Conservation (phyloP, 2,113 vertebrate species). For the Sebastes fasciatus region DNA sequence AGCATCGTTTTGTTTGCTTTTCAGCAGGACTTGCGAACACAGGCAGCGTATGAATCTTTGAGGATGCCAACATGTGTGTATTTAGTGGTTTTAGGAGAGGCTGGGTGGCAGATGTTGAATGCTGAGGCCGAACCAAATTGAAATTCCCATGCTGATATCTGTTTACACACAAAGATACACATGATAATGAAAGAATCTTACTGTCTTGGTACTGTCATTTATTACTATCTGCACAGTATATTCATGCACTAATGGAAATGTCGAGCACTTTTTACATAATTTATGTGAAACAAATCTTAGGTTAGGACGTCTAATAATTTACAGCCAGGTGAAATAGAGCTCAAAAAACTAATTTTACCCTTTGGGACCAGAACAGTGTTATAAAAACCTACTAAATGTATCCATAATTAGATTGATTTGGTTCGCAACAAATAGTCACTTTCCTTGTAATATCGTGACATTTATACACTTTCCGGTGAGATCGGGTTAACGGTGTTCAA, state of each 20-base stretch:
- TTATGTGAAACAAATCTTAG: too few species aligned
- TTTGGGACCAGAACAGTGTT: neutral
- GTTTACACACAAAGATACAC: neutral
- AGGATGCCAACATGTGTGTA: neutral
- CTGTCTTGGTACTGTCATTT: neutral
- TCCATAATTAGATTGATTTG: neutral
- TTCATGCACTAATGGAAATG: neutral
- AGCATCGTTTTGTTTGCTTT: conserved; percentile 29
- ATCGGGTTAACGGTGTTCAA: too few species aligned
- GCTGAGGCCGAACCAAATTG: neutral
- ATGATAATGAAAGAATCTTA: neutral
- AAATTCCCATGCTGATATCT: conserved; percentile 17
- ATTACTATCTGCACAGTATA: neutral
- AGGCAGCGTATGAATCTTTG: neutral
- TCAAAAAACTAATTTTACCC: too few species aligned
- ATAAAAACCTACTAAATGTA: neutral
- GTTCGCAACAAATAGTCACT: too few species aligned
- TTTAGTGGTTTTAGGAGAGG: conserved; percentile 8
- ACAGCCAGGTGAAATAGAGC: too few species aligned
- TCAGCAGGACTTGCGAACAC: conserved; percentile 12
- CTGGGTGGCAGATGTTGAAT: conserved; percentile 10
- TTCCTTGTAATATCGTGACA: too few species aligned
- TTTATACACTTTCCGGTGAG: too few species aligned
- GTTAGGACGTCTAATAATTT: too few species aligned
- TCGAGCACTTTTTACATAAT: neutral